Percentiles rank a stretch among this genome's conserved stretches.
phyloP scores from a whole-genome alignment of 2,888 invertebrate species.

The Trissolcus japonicus region DNA sequence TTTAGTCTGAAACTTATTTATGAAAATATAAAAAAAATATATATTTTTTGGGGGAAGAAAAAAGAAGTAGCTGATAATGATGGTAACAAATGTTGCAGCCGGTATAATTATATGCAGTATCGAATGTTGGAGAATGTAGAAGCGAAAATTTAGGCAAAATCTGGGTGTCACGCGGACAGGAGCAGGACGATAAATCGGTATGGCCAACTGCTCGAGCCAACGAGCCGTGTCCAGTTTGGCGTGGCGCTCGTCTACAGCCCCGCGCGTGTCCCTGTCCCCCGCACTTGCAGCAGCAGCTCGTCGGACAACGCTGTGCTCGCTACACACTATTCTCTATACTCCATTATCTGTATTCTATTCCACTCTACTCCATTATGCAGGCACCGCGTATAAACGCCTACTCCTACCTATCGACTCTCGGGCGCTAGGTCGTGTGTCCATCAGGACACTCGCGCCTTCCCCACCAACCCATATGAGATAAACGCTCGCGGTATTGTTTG shows the following conservation, averaged over 20 bases:
- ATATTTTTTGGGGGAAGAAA: too few relatives aligned
- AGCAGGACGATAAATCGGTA: constrained; percentile 70
- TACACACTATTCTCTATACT: constrained; percentile 71
- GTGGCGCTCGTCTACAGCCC: constrained; percentile 23
- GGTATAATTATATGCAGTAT: constrained; percentile 44
- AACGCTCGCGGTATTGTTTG: constrained; percentile 52
- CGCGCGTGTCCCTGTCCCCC: too few relatives aligned
- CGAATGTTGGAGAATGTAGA: constrained; percentile 34
- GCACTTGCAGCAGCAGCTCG: constrained; percentile 28
- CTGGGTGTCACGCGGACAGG: constrained; percentile 59
- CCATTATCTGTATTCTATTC: constrained; percentile 73
- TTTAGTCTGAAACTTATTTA: too few relatives aligned
- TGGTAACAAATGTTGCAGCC: constrained; percentile 14
- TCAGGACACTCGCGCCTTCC: constrained; percentile 55
- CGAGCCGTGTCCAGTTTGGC: constrained; percentile 69
- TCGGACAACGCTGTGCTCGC: constrained; percentile 63
- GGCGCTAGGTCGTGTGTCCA: constrained; percentile 62
- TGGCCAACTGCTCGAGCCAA: constrained; percentile 69
- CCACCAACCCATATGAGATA: constrained; percentile 54
- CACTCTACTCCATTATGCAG: constrained; percentile 73
- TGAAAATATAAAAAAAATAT: too few relatives aligned
- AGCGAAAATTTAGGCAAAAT: constrained; percentile 63
- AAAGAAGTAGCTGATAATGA: constrained; percentile 5
- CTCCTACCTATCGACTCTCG: constrained; percentile 61
- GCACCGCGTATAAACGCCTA: constrained; percentile 70